Percentiles rank a stretch among this genome's conserved stretches.
These are phyloP conservation scores for Lepisosteus oculatus DNA, from an alignment of 2,113 vertebrate species.

Conservation along the genomic window DNA sequence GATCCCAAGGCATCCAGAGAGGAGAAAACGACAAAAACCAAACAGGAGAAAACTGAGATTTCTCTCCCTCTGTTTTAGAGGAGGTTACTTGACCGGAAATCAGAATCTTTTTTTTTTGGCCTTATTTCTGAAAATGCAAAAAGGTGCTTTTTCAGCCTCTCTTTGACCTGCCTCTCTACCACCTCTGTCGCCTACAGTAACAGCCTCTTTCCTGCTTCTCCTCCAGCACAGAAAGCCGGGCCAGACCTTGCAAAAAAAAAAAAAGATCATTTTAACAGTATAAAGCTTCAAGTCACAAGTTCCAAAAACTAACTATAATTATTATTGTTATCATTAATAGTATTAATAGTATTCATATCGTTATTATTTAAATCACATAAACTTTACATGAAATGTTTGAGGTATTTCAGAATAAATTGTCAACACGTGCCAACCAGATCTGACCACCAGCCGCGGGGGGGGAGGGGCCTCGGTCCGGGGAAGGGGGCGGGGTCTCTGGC, in stretches of 20 bases:
- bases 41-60: constrained; percentile 56
- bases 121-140: background rate
- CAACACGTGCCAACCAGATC: constrained; percentile 88
- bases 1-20: constrained; percentile 25
- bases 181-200: background rate
- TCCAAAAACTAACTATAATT: constrained; percentile 89
- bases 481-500: constrained; percentile 30
- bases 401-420: constrained; percentile 99
- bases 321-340: constrained; percentile 67
- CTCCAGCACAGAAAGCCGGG: constrained; percentile 48
- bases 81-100: constrained; percentile 16
- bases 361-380: constrained; percentile 89
- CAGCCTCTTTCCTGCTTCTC: background rate
- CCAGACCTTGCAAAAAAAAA: background rate
- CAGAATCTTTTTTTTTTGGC: constrained; percentile 38
- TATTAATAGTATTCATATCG: constrained; percentile 70
- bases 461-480: constrained; percentile 58
- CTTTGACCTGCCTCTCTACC: constrained; percentile 38
- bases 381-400: constrained; percentile 99
- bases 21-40: constrained; percentile 64
- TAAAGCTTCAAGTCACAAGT: constrained; percentile 99
- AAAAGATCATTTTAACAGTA: constrained; percentile 94
- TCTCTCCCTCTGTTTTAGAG: constrained; percentile 7
- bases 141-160: background rate
- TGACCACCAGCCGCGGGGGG: constrained; percentile 76